Evolutionary conservation across 2,888 invertebrate species (phyloP), one percentile per base, ranked within the genome.

Genomic region (Phania funesta): DNA sequence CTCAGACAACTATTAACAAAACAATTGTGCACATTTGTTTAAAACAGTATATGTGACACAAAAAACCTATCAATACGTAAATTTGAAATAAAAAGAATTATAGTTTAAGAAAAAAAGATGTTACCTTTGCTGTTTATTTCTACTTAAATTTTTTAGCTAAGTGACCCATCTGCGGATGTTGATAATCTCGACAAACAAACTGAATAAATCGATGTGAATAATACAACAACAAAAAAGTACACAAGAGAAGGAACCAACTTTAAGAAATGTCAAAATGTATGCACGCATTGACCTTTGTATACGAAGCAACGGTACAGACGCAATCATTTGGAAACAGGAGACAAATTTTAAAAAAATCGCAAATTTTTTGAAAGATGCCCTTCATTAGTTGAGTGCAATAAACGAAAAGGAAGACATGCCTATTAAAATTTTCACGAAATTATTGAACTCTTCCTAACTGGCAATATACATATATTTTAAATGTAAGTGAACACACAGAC

Each of bases 151-250:
- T 73, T 60, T 52, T 52, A 32, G 58, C 65, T 52, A 79, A 73
- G 52, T 64, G 62, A 75, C 68, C 80, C 41, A 70, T 62, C 68
- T 75, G 46, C 70, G 70, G 68, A 38, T 80, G 64, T 64, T 80
- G 74, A 68, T 74, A 80, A 80, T 80, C 75, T 56, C 70, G 68
- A 80, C 80, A 70, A 68, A 75, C 54, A 32, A 75, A 74, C 48
- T 60, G 44, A 68, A 80, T 80, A 80, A 80, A 80, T 80, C 80
- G 74, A 67, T 46, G 79, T 44, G 50, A 44, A 64, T 46, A 29
- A 26, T 65, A 65, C 16, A 18, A 18, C 20, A 65, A 24, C 13
- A 24, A 41, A 38, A 11, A 13, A 29, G 5, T 18, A 35, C n/a
- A 11, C 24, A 18, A 41, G 7, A 32, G 20, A 46, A 58, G 13